These are phyloP conservation scores for Menidia beryllina DNA, from an alignment of 2,113 vertebrate genomes.

Conservation along the genomic window DNA sequence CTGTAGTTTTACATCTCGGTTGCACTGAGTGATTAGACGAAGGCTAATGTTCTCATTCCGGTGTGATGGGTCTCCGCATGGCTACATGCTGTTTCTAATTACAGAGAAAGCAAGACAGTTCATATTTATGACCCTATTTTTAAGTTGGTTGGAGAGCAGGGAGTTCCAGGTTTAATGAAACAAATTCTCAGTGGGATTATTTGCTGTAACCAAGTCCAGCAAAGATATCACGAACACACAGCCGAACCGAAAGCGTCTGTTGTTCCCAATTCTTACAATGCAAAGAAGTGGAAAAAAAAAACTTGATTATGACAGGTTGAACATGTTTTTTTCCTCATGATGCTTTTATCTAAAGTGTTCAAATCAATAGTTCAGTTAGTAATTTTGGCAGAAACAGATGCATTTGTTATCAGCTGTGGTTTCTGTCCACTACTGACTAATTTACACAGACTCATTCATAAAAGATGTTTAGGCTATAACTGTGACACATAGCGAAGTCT, in stretches of 20 bases:
- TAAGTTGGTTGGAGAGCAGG: not conserved
- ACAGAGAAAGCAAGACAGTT: not conserved
- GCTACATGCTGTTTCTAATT: not conserved
- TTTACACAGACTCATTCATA: not conserved
- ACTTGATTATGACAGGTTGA: no score
- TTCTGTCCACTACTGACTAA: not conserved
- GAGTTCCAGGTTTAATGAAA: not conserved
- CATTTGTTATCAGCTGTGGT: not conserved
- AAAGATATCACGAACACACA: conserved; percentile 24
- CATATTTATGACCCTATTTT: not conserved
- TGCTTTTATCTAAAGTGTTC: no score
- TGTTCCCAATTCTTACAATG: conserved; percentile 1
- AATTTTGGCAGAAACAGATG: not conserved
- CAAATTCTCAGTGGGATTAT: conserved; percentile 27
- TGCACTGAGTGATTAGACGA: not conserved
- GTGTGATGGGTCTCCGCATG: not conserved
- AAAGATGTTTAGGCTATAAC: not conserved
- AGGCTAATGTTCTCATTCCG: not conserved
- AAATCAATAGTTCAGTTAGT: no score
- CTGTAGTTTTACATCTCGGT: no score
- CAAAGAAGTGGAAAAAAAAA: not conserved
- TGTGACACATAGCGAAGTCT: not conserved
- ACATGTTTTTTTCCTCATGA: no score
- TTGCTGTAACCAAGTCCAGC: conserved; percentile 7
- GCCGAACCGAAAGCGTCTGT: conserved; percentile 15